These are phyloP conservation scores for Neoarius graeffei DNA, from an alignment of 2,113 vertebrate genomes.

Conservation along the genomic window DNA sequence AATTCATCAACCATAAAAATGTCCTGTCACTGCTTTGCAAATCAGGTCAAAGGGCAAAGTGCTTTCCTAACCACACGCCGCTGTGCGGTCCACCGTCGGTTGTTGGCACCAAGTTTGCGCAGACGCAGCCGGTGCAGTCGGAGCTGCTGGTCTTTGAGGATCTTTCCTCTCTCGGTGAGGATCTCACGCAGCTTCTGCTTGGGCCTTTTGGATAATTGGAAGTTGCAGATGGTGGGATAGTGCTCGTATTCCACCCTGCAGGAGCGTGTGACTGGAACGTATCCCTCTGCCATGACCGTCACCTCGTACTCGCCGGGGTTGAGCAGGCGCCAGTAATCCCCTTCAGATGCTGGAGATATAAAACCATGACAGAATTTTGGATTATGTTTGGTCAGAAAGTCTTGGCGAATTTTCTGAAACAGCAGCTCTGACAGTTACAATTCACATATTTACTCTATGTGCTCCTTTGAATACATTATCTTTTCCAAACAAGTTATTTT, in stretches of 20 bases:
- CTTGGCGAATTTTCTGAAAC: background rate
- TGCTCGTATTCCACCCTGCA: conserved; percentile 88
- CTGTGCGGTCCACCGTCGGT: conserved; percentile 44
- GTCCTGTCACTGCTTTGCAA: background rate
- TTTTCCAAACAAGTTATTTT: background rate
- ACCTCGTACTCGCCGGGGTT: conserved; percentile 91
- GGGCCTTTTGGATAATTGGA: conserved; percentile 81
- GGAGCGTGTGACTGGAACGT: conserved; percentile 75
- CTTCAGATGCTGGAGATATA: conserved; percentile 69
- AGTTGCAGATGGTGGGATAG: conserved; percentile 89
- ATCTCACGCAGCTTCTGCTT: conserved; percentile 82
- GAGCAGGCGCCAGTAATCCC: conserved; percentile 92
- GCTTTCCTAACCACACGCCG: background rate
- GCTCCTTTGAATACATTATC: background rate
- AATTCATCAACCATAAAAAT: background rate
- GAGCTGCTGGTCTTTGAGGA: conserved; percentile 68
- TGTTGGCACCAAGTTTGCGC: conserved; percentile 64
- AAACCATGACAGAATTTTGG: background rate
- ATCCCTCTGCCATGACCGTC: conserved; percentile 79
- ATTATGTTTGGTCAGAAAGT: background rate
- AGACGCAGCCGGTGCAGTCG: conserved; percentile 60
- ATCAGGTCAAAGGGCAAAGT: conserved; percentile 26
- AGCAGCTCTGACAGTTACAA: background rate
- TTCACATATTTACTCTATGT: background rate
- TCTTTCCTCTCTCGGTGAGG: conserved; percentile 77